Evolutionary conservation across 2,113 vertebrate genomes (phyloP), one percentile per base, ranked within the genome.

Genomic region (Catharus bicknelli): DNA sequence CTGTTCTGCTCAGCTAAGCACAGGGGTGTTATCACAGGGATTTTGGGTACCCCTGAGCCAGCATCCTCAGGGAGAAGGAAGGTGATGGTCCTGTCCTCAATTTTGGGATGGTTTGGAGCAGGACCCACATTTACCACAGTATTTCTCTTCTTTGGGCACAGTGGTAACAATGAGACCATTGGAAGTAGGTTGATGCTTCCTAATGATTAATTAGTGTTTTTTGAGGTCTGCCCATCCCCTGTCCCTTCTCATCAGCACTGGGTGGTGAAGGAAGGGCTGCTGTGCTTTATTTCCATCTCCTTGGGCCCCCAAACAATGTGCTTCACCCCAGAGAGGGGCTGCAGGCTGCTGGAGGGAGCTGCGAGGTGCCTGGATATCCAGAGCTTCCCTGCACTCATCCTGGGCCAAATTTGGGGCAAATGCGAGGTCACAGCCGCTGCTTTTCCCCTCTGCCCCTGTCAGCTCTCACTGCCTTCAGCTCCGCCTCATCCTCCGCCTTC

Each of bases 281-380:
- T 73, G 29, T 42, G 7, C 17, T 66, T 62, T 1, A 0, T 38
- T 50, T 29, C 17, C 47, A 29, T 50, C 74, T 68, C 48, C 54
- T 47, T 36, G 57, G 40, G 23, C 9, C 20, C 36, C 38, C 0
- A 0, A 7, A 58, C 45, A 40, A 30, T 1, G 20, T n/a, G 21
- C 21, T 59, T 70, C 34, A 21, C 8, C 29, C 43, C 21, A 9
- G 34, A 54, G 38, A 67, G 9, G 58, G 50, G 58, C 47, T 12
- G 12, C 7, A 36, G 5, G 4, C 32, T 47, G 58, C 54, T 1
- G 21, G 21, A 36, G 45, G 36, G 42, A 61, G 51, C 32, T 43
- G 45, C 27, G 1, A 0, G 1, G 7, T 48, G 32, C 55, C 64
- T 1, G 1, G 54, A 66, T 4, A 22, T 6, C 51, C 74, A 45